Base-by-base conservation (phyloP, 1,140 invertebrate genomes). In the Drosophila navojoa region DNA sequence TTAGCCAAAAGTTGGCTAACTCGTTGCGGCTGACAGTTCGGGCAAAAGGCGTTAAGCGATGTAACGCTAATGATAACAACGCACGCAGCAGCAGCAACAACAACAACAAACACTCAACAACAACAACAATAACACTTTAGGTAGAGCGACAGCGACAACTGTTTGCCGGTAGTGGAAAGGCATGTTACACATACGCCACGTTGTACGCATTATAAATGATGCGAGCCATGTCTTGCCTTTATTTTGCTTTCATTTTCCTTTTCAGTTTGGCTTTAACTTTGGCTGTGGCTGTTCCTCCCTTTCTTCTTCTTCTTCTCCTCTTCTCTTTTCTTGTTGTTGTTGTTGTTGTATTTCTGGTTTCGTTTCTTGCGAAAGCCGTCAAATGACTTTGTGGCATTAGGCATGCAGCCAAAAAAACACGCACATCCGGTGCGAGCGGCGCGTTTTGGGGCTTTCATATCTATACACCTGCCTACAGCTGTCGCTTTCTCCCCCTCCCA, bases 341-440 rank as follows among this genome's bases (percentile, higher is more conserved):
- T 58, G 6, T 32, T 32, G 32, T 59, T 49, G 47, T 66, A 59
- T 67, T 67, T 57, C 38, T 38, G 45, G 27, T 29, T 7, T 54
- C n/a, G 55, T 67, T 32, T 32, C 42, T 45, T 68, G 49, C 77
- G 52, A 75, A 85, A 85, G 81, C 81, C 81, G 68, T 77, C 81
- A 85, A 85, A 85, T 86, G 81, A 86, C 81, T 85, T 85, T 85
- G 81, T 72, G 81, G 81, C 81, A 85, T 74, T 85, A 81, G 73
- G 77, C 71, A 74, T 40, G 59, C 57, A 66, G 76, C 53, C 63
- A 68, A 73, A 57, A 29, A 74, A 76, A 77, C 81, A 85, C 81
- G 81, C 81, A 84, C 77, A 82, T 82, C 79, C 80, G 76, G 50
- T 64, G 53, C 49, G 80, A 61, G 67, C 68, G 52, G 54, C 53